phyloP scores from a whole-genome alignment of 2,113 vertebrate genomes.

The Piaya cayana region DNA sequence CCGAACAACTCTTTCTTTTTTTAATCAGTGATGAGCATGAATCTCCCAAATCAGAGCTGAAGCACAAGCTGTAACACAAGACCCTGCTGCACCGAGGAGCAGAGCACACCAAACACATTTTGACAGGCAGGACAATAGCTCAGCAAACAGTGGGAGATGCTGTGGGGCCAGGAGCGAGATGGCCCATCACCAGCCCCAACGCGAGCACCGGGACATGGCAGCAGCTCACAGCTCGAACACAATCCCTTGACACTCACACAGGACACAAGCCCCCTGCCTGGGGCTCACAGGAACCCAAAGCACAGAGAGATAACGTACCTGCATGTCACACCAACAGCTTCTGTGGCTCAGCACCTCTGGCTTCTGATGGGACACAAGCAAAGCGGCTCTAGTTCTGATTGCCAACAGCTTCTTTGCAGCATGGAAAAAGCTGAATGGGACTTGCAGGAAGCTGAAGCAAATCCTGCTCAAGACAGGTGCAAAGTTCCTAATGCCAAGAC shows the following conservation, averaged over 20 bases:
- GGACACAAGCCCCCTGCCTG: background rate
- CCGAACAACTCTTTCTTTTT: background rate
- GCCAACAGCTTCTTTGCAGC: too few species aligned
- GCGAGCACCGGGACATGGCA: rapidly evolving
- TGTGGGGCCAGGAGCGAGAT: background rate
- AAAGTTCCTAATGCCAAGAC: background rate
- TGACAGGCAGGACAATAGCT: background rate
- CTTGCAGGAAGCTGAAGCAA: background rate
- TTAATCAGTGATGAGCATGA: background rate
- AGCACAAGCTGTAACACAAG: rapidly evolving
- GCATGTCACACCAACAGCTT: rapidly evolving
- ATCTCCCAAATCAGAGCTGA: background rate
- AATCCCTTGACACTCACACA: rapidly evolving
- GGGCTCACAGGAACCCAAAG: background rate
- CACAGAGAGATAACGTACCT: rapidly evolving
- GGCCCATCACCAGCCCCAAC: background rate
- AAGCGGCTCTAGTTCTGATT: background rate
- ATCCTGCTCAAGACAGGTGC: background rate
- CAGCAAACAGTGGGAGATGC: rapidly evolving
- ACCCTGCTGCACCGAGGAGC: background rate
- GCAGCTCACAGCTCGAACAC: rapidly evolving
- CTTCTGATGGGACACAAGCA: background rate
- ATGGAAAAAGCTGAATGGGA: background rate
- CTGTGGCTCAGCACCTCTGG: rapidly evolving
- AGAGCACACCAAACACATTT: rapidly evolving